Percentiles rank a stretch among this genome's conserved stretches.
Conservation (phyloP, 2,888 invertebrate species). For the Strigamia crassipes region DNA sequence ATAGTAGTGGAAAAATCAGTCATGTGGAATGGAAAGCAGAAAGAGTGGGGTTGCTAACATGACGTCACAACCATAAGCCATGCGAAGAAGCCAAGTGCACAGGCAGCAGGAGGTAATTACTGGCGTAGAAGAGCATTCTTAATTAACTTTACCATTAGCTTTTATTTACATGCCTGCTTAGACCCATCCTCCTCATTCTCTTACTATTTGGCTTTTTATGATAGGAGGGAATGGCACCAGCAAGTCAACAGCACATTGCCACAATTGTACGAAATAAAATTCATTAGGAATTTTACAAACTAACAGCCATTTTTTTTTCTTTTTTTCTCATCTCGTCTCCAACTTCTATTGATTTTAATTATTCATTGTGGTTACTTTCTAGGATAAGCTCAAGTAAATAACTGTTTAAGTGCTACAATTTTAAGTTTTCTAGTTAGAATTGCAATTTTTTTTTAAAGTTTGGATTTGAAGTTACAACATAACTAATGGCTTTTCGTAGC, state of each 20-base stretch:
- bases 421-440: not conserved
- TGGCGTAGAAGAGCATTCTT: conserved; percentile 42
- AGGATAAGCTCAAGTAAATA: not conserved
- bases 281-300: conserved; percentile 16
- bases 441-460: not conserved
- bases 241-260: conserved; percentile 36
- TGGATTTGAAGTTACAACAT: not conserved
- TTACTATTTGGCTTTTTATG: conserved; percentile 35
- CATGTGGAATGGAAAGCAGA: conserved; percentile 33
- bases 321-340: not conserved
- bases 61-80: conserved; percentile 37
- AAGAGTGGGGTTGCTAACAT: not conserved
- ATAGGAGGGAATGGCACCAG: conserved; percentile 19
- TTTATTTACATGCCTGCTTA: conserved; percentile 40
- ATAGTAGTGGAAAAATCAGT: conserved; percentile 26
- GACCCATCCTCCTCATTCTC: conserved; percentile 26
- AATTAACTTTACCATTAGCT: conserved; percentile 42
- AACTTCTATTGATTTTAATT: conserved; percentile 13
- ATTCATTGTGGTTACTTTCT: conserved; percentile 31
- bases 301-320: not conserved
- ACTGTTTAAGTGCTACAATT: not conserved
- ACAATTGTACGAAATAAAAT: conserved; percentile 40
- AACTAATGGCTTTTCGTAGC: not conserved
- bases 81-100: conserved; percentile 37
- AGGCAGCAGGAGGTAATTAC: conserved; percentile 40